Evolutionary conservation across 2,797 vertebrate species (phyloP).

Genomic region (Myiotriccus ornatus): DNA sequence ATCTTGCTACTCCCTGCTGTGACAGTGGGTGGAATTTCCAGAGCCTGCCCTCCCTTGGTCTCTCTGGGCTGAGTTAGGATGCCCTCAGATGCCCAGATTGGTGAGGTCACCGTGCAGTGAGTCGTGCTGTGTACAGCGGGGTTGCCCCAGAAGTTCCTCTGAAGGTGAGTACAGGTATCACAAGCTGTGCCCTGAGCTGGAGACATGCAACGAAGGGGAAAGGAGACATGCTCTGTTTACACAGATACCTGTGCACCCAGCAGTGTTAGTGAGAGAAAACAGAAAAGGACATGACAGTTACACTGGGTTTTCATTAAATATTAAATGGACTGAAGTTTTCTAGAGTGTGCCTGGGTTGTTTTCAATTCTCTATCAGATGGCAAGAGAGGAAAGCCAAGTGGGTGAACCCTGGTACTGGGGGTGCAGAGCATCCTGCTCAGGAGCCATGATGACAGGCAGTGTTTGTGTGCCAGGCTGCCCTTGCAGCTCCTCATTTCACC

Average conservation of each 20-base stretch:
- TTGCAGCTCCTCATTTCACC: background rate
- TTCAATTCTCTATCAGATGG: background rate
- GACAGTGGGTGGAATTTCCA: background rate
- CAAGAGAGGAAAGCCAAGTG: background rate
- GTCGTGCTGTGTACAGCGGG: background rate
- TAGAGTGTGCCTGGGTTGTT: constrained; percentile 9
- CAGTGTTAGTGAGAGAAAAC: constrained; percentile 25
- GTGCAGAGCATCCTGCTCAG: background rate
- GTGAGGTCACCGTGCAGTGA: background rate
- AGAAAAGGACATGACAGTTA: constrained; percentile 67
- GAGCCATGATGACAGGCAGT: background rate
- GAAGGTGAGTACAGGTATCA: background rate
- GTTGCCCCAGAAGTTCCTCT: background rate
- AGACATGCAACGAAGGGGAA: constrained; percentile 4
- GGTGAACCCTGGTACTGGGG: background rate
- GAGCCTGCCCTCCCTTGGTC: background rate
- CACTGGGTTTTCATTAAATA: constrained; percentile 64
- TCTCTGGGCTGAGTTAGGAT: background rate
- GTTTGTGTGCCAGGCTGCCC: background rate
- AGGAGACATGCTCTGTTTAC: constrained; percentile 50
- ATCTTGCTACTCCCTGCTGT: background rate
- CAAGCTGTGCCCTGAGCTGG: background rate
- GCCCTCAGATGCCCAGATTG: accelerated
- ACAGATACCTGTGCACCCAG: constrained; percentile 48
- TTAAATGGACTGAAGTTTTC: constrained; percentile 53